Evolutionary conservation across 2,888 invertebrate species (phyloP).

Genomic region (Lasioglossum morio): DNA sequence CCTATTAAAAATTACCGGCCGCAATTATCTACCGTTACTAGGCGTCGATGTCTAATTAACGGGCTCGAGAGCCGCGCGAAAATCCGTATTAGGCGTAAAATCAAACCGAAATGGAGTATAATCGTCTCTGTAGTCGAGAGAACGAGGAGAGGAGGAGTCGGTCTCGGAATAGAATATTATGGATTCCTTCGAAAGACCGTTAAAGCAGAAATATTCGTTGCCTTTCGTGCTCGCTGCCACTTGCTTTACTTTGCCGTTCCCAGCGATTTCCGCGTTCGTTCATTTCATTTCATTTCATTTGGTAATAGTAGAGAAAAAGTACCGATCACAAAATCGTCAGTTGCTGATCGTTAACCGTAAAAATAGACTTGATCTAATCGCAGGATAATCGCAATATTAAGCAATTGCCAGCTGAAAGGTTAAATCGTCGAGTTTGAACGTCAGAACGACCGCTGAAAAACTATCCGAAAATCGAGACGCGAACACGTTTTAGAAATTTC

Average conservation of each 20-base stretch:
- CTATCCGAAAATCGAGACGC: not conserved
- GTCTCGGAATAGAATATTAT: constrained; percentile 23
- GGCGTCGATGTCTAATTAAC: constrained; percentile 29
- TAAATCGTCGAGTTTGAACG: not conserved
- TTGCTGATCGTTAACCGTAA: not conserved
- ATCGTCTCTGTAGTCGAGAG: not conserved
- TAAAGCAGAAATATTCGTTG: constrained; percentile 31
- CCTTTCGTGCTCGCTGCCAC: constrained; percentile 2
- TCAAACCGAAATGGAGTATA: constrained; percentile 6
- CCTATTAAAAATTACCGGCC: constrained; percentile 21
- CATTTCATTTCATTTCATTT: constrained; percentile 4
- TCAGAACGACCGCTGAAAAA: not conserved
- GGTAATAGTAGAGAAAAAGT: too few relatives aligned
- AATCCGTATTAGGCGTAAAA: constrained; percentile 33
- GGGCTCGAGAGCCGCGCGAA: constrained; percentile 3
- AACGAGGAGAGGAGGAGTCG: not conserved
- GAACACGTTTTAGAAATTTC: not conserved
- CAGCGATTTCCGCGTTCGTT: constrained; percentile 30
- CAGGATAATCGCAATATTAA: not conserved
- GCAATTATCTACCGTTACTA: constrained; percentile 38
- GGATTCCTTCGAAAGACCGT: constrained; percentile 47
- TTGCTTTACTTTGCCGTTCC: not conserved
- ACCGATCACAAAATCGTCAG: not conserved
- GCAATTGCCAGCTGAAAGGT: not conserved
- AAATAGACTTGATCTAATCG: not conserved